Evolutionary conservation across 37 sponge, comb jelly and placozoan genomes (phyloP), one percentile per base, ranked within the genome.

Genomic region (Chondrosia reniformis): DNA sequence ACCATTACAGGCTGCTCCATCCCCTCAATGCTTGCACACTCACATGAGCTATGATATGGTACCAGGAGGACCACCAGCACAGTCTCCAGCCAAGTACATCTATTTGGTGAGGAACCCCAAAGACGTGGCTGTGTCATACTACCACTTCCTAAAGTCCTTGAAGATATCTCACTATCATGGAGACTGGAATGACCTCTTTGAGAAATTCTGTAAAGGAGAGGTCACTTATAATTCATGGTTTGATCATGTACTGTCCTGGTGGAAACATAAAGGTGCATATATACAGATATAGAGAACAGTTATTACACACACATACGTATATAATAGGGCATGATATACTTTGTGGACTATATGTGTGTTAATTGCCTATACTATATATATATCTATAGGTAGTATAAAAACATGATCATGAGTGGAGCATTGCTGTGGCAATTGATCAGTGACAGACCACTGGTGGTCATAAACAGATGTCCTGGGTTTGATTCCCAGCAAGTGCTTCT

Each of bases 181-280:
- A n/a, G 32, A 65, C 4, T 63, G 77, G 81, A 74, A 81, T 4
- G 33, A 36, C 19, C 72, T 81, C 55, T 81, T 32, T 71, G 80
- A 80, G n/a, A 17, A 31, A 7, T 80, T 67, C 71, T 19, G 78
- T 12, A 13, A 32, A 19, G 80, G 80, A 21, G 46, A 75, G 15
- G 74, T 73, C 36, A 37, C 49, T 33, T 81, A 17, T 27, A 74
- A 74, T 25, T 4, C 5, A 39, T 45, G 44, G 61, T 72, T 81
- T 45, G 82, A 81, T 45, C 62, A 74, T 46, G 54, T 81, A n/a
- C 43, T 55, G 0, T 25, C 25, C 28, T 86, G 87, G 87, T 86
- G 81, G 78, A 33, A 32, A 33, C 77, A 81, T 71, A 63, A 42
- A 67, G 67, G 75, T 74, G 67, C 45, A 31, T 9, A 21, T 4